These are phyloP conservation scores for Falco novaeseelandiae DNA, from an alignment of 2,797 vertebrate species.

Conservation along the genomic window DNA sequence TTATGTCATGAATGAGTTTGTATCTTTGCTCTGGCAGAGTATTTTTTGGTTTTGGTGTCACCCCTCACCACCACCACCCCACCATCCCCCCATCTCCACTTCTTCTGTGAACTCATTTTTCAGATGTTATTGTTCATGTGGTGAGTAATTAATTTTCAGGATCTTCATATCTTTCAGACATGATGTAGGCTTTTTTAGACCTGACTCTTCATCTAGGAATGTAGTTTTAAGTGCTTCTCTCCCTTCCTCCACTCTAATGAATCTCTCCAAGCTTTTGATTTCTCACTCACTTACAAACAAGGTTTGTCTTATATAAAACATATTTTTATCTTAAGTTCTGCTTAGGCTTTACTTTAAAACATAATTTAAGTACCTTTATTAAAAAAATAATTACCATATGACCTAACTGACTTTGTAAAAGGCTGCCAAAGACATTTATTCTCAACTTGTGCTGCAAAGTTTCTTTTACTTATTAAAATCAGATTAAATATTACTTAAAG, in stretches of 20 bases:
- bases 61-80: no score
- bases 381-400: neutral
- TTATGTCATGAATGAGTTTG: neutral
- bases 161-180: neutral
- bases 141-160: neutral
- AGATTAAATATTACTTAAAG: neutral
- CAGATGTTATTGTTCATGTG: neutral
- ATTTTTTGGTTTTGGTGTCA: neutral
- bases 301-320: neutral
- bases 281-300: neutral
- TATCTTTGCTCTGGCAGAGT: neutral
- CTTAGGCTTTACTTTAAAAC: neutral
- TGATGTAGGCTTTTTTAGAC: neutral
- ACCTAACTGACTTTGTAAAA: neutral
- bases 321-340: neutral
- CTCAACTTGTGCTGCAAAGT: neutral
- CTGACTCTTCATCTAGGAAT: neutral
- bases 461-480: neutral
- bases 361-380: neutral
- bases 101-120: neutral
- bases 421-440: neutral
- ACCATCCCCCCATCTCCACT: rapidly evolving
- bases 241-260: neutral
- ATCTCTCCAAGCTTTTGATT: neutral
- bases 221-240: neutral